Evolutionary conservation across 2,113 vertebrate genomes (phyloP), one percentile per base, ranked within the genome.

Genomic region (Pterophyllum scalare): DNA sequence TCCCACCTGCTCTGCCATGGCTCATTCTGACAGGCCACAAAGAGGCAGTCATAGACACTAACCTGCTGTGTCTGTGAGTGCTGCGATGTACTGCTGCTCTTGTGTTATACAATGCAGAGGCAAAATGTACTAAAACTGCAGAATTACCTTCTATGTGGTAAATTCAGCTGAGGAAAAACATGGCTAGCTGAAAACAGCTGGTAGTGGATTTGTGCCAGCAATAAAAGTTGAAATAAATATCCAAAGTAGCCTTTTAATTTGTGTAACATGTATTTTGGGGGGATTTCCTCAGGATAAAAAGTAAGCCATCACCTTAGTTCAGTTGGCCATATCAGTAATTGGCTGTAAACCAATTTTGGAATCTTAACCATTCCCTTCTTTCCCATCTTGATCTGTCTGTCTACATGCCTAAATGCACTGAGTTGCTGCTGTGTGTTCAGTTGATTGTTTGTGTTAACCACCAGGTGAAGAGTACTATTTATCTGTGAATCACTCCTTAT

Each of bases 11-110:
- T 92, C 77, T 52, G 81, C 88, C 74, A 86, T 91, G 91, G 85
- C 84, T 94, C 89, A 92, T 91, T 88, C 83, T 92, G 89, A 91
- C 91, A 93, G 84, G 76, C 87, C 7, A 67, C 82, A 84, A 72
- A 77, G 46, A 84, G 79, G 75, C 77, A 90, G 90, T 82, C 83
- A 70, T 24, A 89, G 81, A 83, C 79, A 76, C 87, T 77, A 75
- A 90, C 81, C 52, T 79, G 86, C 88, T 64, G 81, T 81, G 75
- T 20, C 54, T 79, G 82, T 76, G 83, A 87, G 83, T 77, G 58
- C 78, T 24, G 62, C 60, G 77, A 81, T 54, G 49, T 74, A 75
- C 70, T 78, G 82, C 82, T 79, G 82, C 80, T 77, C 78, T 78
- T 72, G 46, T 89, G 86, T 82, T 81, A 67, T 40, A 85, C 61